Evolutionary conservation across 2,888 invertebrate species (phyloP).

Genomic region (Hirtodrosophila confusa): DNA sequence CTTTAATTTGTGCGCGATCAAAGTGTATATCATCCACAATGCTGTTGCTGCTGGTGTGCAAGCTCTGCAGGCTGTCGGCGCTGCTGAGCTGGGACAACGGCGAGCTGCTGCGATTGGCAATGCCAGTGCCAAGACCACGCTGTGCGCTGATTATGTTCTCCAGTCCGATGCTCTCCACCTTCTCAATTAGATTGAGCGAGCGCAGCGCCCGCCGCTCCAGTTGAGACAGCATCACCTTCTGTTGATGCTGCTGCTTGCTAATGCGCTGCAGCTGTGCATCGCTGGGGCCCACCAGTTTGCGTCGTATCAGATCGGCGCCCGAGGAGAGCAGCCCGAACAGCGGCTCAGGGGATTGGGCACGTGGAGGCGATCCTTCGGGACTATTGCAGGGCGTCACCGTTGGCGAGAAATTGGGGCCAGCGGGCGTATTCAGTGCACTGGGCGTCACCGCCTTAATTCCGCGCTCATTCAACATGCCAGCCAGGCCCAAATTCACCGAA

Average conservation of each 20-base stretch:
- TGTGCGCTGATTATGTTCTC: slow-evolving; percentile 88
- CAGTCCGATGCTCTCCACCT: slow-evolving; percentile 88
- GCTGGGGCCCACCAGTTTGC: slow-evolving; percentile 86
- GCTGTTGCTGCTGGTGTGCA: slow-evolving; percentile 83
- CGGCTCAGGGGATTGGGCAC: slow-evolving; percentile 83
- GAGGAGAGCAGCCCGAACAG: slow-evolving; percentile 86
- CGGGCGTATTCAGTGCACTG: slow-evolving; percentile 88
- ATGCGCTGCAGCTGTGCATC: slow-evolving; percentile 82
- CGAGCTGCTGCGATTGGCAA: slow-evolving; percentile 87
- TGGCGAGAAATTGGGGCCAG: slow-evolving; percentile 88
- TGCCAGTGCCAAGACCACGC: slow-evolving; percentile 85
- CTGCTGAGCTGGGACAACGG: slow-evolving; percentile 91
- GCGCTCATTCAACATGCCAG: slow-evolving; percentile 91
- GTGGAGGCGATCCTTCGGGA: slow-evolving; percentile 88
- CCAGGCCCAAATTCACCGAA: slow-evolving; percentile 88
- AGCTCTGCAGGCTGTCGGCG: slow-evolving; percentile 88
- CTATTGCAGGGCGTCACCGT: slow-evolving; percentile 96
- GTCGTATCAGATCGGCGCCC: slow-evolving; percentile 88
- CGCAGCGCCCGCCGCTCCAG: slow-evolving; percentile 84
- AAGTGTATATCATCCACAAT: slow-evolving; percentile 83
- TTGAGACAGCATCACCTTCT: slow-evolving; percentile 82
- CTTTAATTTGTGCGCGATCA: slow-evolving; percentile 84
- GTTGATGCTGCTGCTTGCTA: slow-evolving; percentile 79
- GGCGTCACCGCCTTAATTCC: slow-evolving; percentile 91
- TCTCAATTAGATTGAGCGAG: slow-evolving; percentile 87